These are phyloP conservation scores for Sturnira hondurensis DNA, from an alignment of 2,113 vertebrate genomes.

Conservation along the genomic window DNA sequence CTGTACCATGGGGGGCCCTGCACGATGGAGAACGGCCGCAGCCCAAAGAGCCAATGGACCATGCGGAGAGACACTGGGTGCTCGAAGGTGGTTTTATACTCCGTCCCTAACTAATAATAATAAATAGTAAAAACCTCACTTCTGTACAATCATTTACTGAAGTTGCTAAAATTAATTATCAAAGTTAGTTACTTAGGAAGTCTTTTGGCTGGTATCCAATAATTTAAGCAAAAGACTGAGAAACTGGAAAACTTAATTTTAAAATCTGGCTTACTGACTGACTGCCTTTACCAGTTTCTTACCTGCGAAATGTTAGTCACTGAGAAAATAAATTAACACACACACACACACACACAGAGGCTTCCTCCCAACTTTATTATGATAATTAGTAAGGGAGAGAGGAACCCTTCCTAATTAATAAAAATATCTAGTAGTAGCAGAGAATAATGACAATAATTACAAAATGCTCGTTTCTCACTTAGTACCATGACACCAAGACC, in stretches of 20 bases:
- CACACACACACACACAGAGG: neutral
- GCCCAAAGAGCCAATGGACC: neutral
- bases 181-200: constrained; percentile 53
- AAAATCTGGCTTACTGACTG: constrained; percentile 13
- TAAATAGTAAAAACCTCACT: neutral
- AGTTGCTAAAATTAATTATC: constrained; percentile 45
- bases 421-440: neutral
- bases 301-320: constrained; percentile 30
- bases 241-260: constrained; percentile 20
- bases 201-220: constrained; percentile 45
- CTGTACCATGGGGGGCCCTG: neutral
- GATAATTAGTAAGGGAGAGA: neutral
- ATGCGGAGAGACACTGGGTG: neutral
- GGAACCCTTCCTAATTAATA: neutral
- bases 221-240: constrained; percentile 49
- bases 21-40: neutral
- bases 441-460: neutral
- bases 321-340: constrained; percentile 13
- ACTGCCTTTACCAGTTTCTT: neutral
- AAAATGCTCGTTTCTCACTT: neutral
- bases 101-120: neutral
- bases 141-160: constrained; percentile 1
- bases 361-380: constrained; percentile 8
- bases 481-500: neutral
- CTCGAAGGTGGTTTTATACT: neutral